These are phyloP conservation scores for Macrosteles quadrilineatus DNA, from an alignment of 1,140 invertebrate genomes.

Conservation along the genomic window DNA sequence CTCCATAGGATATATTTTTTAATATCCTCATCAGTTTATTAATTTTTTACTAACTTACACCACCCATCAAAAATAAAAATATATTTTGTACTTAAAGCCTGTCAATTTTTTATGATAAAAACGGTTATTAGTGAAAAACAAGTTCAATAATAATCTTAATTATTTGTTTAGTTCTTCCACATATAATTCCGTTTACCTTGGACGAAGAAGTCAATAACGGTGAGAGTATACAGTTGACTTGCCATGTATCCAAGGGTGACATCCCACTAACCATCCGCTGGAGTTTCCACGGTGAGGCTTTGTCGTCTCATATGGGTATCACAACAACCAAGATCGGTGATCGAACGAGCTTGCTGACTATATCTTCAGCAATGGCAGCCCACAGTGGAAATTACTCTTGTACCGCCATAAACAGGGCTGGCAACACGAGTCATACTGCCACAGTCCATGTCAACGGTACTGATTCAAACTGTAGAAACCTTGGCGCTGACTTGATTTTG, in stretches of 20 bases:
- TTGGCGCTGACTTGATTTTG: too few species aligned
- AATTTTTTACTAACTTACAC: too few species aligned
- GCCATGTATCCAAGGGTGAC: constrained; percentile 64
- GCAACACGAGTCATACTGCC: constrained; percentile 56
- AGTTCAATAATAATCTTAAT: too few species aligned
- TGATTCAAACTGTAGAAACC: too few species aligned
- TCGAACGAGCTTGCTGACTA: constrained; percentile 54
- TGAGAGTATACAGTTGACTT: constrained; percentile 56
- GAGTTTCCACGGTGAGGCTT: constrained; percentile 55
- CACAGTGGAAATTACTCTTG: constrained; percentile 45
- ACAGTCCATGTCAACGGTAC: constrained; percentile 72
- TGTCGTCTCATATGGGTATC: constrained; percentile 45
- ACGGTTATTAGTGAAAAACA: too few species aligned
- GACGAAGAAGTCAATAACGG: constrained; percentile 55
- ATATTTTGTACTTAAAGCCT: too few species aligned
- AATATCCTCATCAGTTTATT: too few species aligned
- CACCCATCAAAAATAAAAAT: too few species aligned
- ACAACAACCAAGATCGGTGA: constrained; percentile 43
- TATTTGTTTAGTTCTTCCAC: constrained; percentile 44
- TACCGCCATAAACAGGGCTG: constrained; percentile 41
- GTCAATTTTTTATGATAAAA: too few species aligned
- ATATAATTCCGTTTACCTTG: constrained; percentile 46
- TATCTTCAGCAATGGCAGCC: constrained; percentile 53
- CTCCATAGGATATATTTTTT: too few species aligned
- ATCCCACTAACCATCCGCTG: constrained; percentile 63